These are phyloP conservation scores for Idaea straminata DNA, from an alignment of 2,888 invertebrate species.

Conservation along the genomic window DNA sequence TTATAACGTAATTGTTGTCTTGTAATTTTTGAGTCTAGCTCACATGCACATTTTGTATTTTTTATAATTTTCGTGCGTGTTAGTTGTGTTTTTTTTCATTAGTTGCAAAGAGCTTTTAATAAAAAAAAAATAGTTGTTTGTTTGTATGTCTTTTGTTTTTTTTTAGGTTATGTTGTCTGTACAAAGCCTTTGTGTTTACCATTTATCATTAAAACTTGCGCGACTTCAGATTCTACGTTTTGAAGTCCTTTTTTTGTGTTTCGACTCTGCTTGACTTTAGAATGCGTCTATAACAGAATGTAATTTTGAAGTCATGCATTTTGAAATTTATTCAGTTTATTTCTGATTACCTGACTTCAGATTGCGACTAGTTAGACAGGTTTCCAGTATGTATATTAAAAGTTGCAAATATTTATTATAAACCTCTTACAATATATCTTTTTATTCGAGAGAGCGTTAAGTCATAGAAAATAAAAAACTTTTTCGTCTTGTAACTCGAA, in stretches of 20 bases:
- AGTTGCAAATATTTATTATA: no score
- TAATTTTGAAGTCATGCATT: no score
- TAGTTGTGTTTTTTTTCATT: background rate
- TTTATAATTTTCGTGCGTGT: background rate
- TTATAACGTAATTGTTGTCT: no score
- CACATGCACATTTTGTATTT: no score
- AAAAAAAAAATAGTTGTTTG: constrained; percentile 6
- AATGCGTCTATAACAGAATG: background rate
- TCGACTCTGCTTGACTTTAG: background rate
- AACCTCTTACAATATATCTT: no score
- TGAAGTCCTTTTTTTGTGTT: background rate
- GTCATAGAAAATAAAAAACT: no score
- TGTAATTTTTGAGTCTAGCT: no score
- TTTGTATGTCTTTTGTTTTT: constrained; percentile 14
- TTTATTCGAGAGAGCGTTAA: no score
- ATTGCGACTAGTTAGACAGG: background rate
- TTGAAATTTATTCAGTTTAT: no score
- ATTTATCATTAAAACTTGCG: background rate
- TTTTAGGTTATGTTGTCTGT: background rate
- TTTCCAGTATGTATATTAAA: background rate
- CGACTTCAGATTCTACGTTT: background rate
- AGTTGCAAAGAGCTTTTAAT: background rate
- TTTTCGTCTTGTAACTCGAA: no score
- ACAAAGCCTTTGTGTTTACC: background rate
- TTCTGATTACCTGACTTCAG: background rate